A percentile compares a stretch with the other conserved stretches of the same genome.
Evolutionary conservation across 2,113 vertebrate species (phyloP).

Genomic region (Campylomormyrus numenius): DNA sequence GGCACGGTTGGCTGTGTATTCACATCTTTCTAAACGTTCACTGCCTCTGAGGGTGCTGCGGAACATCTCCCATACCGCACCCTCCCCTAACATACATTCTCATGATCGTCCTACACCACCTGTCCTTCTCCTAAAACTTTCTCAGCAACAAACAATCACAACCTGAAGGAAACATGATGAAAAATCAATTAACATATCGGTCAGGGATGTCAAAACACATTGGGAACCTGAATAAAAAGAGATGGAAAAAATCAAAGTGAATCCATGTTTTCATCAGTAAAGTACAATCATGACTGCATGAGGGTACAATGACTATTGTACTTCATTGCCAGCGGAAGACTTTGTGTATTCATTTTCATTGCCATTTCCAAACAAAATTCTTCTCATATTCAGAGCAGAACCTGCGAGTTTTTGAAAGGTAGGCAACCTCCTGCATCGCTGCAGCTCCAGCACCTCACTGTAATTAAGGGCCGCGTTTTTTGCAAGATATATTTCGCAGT

Average conservation of each 20-base stretch:
- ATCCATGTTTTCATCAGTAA: not conserved
- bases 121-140: not conserved
- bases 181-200: not conserved
- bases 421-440: slow-evolving; percentile 23
- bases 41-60: not conserved
- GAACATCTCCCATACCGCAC: not conserved
- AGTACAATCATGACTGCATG: not conserved
- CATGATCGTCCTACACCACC: not conserved
- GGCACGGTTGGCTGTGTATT: not conserved
- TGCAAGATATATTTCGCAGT: not conserved
- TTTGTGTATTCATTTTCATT: not conserved
- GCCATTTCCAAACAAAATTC: not conserved
- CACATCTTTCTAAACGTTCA: not conserved
- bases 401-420: not conserved
- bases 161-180: not conserved
- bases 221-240: not conserved
- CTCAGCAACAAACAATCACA: not conserved
- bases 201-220: not conserved
- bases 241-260: not conserved
- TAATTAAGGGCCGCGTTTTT: not conserved
- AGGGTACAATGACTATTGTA: not conserved
- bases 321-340: not conserved
- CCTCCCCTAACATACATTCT: not conserved
- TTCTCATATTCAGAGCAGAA: not conserved
- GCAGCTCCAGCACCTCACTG: not conserved